Evolutionary conservation across 2,797 vertebrate species (phyloP).

Genomic region (Sebastes oblongus): DNA sequence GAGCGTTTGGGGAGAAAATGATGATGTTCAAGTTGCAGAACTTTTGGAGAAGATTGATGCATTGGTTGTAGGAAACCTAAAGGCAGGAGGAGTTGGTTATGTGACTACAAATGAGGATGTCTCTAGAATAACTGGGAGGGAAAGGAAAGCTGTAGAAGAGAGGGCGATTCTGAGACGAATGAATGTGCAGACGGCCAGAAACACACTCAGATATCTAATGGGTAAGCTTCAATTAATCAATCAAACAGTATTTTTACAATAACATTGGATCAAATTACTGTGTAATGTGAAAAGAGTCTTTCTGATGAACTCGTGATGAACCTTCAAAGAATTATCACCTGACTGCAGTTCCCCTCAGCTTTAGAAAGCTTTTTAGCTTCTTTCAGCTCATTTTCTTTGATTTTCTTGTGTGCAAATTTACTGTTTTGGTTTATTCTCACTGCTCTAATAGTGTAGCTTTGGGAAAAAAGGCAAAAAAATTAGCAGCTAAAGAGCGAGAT

Average conservation of each 20-base stretch:
- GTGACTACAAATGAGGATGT: conserved; percentile 9
- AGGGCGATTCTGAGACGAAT: conserved; percentile 4
- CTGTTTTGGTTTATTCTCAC: too few relatives aligned
- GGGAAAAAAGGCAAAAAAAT: too few relatives aligned
- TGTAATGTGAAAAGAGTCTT: background rate
- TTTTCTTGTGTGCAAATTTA: background rate
- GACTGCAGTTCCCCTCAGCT: background rate
- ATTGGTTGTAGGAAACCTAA: conserved; percentile 18
- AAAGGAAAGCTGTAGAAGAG: conserved; percentile 25
- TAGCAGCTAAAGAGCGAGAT: too few relatives aligned
- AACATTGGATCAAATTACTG: background rate
- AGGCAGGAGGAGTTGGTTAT: conserved; percentile 18
- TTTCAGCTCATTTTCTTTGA: background rate
- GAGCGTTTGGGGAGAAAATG: conserved; percentile 26
- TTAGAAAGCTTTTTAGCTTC: background rate
- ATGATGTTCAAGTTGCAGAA: conserved; percentile 19
- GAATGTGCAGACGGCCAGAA: conserved; percentile 13
- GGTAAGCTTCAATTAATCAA: conserved; percentile 22
- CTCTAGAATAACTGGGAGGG: background rate
- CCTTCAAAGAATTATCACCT: background rate
- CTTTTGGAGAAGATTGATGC: conserved; percentile 45
- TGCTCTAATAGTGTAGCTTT: too few relatives aligned
- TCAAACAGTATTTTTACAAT: background rate
- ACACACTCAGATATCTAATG: conserved; percentile 12
- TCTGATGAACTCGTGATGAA: background rate